Percentiles rank a stretch among this genome's conserved stretches.
Conservation (phyloP, 2,113 vertebrate genomes). For the Protomyctophum bolini region DNA sequence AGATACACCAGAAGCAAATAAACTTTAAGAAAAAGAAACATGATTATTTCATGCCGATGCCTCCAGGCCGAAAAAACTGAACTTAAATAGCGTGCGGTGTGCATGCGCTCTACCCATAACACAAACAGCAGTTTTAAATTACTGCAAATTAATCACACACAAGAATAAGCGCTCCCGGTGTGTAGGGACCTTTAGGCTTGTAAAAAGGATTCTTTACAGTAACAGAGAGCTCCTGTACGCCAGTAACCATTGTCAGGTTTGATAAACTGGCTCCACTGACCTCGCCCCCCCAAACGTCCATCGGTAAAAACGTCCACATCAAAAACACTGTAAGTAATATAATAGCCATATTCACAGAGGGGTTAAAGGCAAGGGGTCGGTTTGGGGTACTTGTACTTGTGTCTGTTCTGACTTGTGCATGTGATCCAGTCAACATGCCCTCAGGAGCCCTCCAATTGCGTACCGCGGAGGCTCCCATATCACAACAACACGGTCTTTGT, state of each 20-base stretch:
- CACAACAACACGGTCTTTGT: conserved; percentile 44
- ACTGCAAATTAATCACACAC: too few species aligned
- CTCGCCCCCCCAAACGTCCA: not conserved
- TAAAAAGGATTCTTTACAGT: not conserved
- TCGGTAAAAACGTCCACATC: not conserved
- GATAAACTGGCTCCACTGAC: not conserved
- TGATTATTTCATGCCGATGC: too few species aligned
- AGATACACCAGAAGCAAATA: too few species aligned
- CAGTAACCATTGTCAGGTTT: not conserved
- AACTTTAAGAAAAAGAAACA: too few species aligned
- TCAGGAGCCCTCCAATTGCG: conserved; percentile 25
- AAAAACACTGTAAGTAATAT: not conserved
- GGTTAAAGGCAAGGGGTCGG: not conserved
- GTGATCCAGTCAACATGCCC: conserved; percentile 49
- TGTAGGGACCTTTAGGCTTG: not conserved
- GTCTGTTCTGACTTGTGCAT: conserved; percentile 51
- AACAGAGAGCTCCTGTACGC: not conserved
- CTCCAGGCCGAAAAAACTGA: too few species aligned
- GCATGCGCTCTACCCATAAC: too few species aligned
- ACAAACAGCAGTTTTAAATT: too few species aligned
- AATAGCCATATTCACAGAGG: not conserved
- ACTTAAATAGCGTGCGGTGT: too few species aligned
- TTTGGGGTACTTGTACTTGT: conserved; percentile 1
- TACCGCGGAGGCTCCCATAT: conserved; percentile 27
- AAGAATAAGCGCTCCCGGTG: too few species aligned